Conservation (phyloP, 2,113 vertebrate species). For the Oryzias woworae region DNA sequence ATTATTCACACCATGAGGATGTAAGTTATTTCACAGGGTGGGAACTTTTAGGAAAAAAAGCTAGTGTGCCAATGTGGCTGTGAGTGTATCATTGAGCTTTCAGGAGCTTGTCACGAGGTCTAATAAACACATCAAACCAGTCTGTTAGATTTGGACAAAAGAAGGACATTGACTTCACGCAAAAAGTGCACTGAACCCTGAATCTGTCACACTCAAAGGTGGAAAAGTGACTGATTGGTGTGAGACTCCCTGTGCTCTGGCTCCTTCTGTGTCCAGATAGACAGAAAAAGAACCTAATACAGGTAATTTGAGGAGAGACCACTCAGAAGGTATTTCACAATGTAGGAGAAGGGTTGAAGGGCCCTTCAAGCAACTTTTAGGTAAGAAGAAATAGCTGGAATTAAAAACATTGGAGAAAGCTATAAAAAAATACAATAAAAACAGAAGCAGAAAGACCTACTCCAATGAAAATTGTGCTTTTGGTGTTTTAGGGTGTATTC, state of each 20-base stretch:
- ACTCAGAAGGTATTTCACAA: constrained; percentile 21
- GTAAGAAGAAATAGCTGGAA: too few relatives aligned
- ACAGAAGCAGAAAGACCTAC: too few relatives aligned
- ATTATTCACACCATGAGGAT: constrained; percentile 6
- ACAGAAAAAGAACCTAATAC: constrained; percentile 30
- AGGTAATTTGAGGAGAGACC: constrained; percentile 41
- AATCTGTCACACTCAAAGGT: constrained; percentile 1
- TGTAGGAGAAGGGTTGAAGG: constrained; percentile 2
- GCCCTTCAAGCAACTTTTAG: too few relatives aligned
- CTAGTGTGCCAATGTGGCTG: constrained; percentile 1
- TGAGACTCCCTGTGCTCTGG: constrained; percentile 18
- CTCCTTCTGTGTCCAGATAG: constrained; percentile 20
- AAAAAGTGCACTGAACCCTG: constrained; percentile 5
- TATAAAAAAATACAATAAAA: too few relatives aligned
- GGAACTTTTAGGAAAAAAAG: constrained; percentile 2
- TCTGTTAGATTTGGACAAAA: constrained; percentile 16
- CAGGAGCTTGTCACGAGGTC: constrained; percentile 27
- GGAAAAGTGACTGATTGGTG: constrained; percentile 23
- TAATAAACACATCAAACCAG: constrained; percentile 28
- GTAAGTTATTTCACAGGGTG: background rate
- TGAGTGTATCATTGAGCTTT: constrained; percentile 30
- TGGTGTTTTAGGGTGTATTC: too few relatives aligned
- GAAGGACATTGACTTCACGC: constrained; percentile 9
- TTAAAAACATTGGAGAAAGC: too few relatives aligned
- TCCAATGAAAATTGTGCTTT: too few relatives aligned